These are phyloP conservation scores for Ictidomys tridecemlineatus DNA, from an alignment of 2,113 vertebrate species.

Conservation along the genomic window DNA sequence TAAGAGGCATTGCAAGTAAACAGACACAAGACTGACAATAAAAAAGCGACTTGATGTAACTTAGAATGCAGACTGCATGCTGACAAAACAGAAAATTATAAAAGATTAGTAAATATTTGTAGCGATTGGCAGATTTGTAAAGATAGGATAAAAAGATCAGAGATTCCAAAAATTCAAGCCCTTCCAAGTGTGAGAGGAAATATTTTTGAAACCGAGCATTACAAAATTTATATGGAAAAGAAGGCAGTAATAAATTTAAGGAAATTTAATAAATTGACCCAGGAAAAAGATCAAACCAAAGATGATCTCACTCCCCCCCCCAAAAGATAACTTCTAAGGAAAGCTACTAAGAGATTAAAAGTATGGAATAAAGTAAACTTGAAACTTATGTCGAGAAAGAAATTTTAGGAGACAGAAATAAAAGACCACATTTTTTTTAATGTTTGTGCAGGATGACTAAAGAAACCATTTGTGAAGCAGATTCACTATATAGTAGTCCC, in stretches of 20 bases:
- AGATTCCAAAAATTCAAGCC: neutral
- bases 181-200: neutral
- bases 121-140: neutral
- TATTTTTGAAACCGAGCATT: neutral
- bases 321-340: neutral
- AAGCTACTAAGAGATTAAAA: neutral
- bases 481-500: neutral
- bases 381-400: neutral
- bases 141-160: neutral
- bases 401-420: neutral
- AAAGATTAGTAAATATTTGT: neutral
- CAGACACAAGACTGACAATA: neutral
- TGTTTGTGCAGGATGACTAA: neutral
- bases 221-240: neutral
- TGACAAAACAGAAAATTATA: neutral
- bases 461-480: neutral
- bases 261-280: neutral
- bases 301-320: rapidly evolving
- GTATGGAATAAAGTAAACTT: neutral
- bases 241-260: neutral
- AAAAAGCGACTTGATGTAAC: neutral
- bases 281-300: neutral
- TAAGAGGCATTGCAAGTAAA: rapidly evolving
- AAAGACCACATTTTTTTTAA: neutral
- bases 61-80: neutral